Evolutionary conservation across 2,797 vertebrate genomes (phyloP).

Genomic region (Darevskia nairensis): DNA sequence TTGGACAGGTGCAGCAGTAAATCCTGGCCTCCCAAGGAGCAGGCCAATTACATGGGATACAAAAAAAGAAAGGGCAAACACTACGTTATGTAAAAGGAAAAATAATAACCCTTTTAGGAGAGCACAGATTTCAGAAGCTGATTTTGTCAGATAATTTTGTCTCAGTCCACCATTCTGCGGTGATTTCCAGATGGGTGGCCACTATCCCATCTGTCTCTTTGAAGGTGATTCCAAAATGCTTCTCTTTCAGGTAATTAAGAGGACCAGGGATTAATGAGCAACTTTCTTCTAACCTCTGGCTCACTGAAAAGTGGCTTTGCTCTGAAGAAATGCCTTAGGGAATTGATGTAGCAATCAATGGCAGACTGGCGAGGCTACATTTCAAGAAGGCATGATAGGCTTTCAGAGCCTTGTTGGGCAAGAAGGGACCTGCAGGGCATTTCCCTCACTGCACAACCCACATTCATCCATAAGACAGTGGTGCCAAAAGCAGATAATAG

Average conservation of each 20-base stretch:
- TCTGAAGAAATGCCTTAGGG: constrained; percentile 22
- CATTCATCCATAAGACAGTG: neutral
- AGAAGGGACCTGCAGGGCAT: constrained; percentile 11
- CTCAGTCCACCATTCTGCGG: neutral
- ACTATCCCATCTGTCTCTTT: constrained; percentile 25
- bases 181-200: constrained; percentile 13
- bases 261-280: constrained; percentile 14
- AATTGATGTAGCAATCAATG: constrained; percentile 10
- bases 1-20: constrained; percentile 8
- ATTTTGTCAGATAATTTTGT: constrained; percentile 37
- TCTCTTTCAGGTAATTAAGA: constrained; percentile 25
- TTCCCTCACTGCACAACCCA: neutral
- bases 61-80: neutral
- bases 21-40: neutral
- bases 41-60: neutral
- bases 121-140: constrained; percentile 38
- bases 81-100: neutral
- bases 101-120: constrained; percentile 39
- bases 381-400: neutral
- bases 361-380: neutral
- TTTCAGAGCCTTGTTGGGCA: constrained; percentile 1
- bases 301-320: neutral
- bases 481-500: neutral
- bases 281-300: too few species aligned
- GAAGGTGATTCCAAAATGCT: constrained; percentile 12